phyloP scores from a whole-genome alignment of 2,888 invertebrate genomes.

The Selenia dentaria region DNA sequence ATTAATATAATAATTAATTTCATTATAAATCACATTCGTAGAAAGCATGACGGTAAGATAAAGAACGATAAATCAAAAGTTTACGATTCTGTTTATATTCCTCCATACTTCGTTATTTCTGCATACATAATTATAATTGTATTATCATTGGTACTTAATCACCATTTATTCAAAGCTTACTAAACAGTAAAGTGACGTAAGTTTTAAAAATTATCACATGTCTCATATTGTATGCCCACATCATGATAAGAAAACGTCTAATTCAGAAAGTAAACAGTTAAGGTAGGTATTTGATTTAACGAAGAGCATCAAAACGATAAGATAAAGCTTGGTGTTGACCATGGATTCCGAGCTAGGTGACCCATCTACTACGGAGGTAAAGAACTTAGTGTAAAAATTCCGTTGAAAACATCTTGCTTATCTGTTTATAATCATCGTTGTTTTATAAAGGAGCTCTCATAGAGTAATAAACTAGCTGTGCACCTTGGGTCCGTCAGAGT shows the following conservation, averaged over 20 bases:
- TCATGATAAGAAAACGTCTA: conserved; percentile 33
- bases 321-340: conserved; percentile 27
- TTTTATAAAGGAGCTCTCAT: not conserved
- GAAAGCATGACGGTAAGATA: conserved; percentile 52
- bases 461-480: not conserved
- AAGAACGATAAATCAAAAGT: conserved; percentile 56
- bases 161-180: conserved; percentile 10
- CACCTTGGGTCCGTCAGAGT: too few relatives aligned
- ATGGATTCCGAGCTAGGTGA: conserved; percentile 21
- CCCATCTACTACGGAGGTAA: conserved; percentile 3
- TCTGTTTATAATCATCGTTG: conserved; percentile 4
- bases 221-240: conserved; percentile 22
- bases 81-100: conserved; percentile 48
- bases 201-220: conserved; percentile 17
- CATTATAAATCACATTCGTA: conserved; percentile 40
- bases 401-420: not conserved
- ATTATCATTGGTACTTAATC: too few relatives aligned
- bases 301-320: conserved; percentile 26
- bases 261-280: conserved; percentile 29
- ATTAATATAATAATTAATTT: conserved; percentile 43
- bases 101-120: conserved; percentile 3
- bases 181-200: conserved; percentile 14
- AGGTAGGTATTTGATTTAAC: conserved; percentile 25
- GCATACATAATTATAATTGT: not conserved
- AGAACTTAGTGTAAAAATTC: not conserved